A percentile compares a stretch with the other conserved stretches of the same genome.
These are phyloP conservation scores for Centrocercus urophasianus DNA, from an alignment of 2,113 vertebrate species.

Conservation along the genomic window DNA sequence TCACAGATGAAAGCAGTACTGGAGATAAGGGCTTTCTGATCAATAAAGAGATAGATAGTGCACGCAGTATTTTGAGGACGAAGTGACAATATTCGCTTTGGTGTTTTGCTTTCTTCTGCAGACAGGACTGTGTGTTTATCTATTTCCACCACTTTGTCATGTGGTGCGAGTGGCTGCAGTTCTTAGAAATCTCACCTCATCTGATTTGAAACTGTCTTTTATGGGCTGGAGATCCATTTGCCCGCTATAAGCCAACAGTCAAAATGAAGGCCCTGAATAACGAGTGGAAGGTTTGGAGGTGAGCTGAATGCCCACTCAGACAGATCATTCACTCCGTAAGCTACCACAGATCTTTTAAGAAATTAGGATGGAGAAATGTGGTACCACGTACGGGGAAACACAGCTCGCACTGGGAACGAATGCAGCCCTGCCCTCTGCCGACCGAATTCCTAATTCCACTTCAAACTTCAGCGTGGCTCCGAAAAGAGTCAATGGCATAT, in stretches of 20 bases:
- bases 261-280: neutral
- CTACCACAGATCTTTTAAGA: neutral
- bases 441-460: neutral
- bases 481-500: neutral
- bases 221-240: neutral
- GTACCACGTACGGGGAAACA: neutral
- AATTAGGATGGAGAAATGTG: neutral
- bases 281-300: neutral
- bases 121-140: neutral
- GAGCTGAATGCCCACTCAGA: neutral
- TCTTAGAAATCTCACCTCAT: neutral
- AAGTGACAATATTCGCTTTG: neutral
- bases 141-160: neutral
- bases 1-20: neutral
- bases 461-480: neutral
- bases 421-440: neutral
- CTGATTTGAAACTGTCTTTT: neutral
- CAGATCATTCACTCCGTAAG: neutral
- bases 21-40: constrained; percentile 11
- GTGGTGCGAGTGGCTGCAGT: neutral
- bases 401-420: neutral
- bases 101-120: neutral
- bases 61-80: neutral
- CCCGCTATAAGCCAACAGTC: neutral
- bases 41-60: neutral